Conservation (phyloP, 2,113 vertebrate genomes). For the Pelobates fuscus region DNA sequence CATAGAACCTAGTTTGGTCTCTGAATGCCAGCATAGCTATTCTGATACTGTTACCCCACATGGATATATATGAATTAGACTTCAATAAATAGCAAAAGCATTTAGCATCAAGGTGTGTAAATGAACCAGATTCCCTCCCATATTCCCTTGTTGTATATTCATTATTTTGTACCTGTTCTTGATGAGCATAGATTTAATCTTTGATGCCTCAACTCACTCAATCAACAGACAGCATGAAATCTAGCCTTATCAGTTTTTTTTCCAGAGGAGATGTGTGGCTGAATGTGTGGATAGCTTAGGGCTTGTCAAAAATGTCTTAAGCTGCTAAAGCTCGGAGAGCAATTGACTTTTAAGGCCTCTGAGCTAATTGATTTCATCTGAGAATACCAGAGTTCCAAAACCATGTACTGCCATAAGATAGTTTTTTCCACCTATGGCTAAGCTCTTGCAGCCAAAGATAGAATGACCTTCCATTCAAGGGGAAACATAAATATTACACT, state of each 20-base stretch:
- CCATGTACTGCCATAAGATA: background rate
- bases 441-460: no score
- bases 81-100: no score
- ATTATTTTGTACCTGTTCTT: background rate
- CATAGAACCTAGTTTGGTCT: no score
- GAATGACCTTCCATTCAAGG: no score
- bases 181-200: constrained; percentile 25
- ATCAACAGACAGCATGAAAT: constrained; percentile 7
- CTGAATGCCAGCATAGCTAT: no score
- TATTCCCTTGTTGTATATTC: background rate
- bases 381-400: constrained; percentile 3
- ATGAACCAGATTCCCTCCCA: no score
- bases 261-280: constrained; percentile 2
- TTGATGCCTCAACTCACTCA: background rate
- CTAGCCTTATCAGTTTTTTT: background rate
- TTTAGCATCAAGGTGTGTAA: no score
- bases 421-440: no score
- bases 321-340: constrained; percentile 7
- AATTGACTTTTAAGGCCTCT: constrained; percentile 19
- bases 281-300: background rate
- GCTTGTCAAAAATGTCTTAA: background rate
- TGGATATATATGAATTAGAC: no score
- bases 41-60: no score
- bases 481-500: no score
- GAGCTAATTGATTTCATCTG: constrained; percentile 14